Base-by-base conservation (phyloP, 2,888 invertebrate genomes). In the Drosophila trichaetosa region DNA sequence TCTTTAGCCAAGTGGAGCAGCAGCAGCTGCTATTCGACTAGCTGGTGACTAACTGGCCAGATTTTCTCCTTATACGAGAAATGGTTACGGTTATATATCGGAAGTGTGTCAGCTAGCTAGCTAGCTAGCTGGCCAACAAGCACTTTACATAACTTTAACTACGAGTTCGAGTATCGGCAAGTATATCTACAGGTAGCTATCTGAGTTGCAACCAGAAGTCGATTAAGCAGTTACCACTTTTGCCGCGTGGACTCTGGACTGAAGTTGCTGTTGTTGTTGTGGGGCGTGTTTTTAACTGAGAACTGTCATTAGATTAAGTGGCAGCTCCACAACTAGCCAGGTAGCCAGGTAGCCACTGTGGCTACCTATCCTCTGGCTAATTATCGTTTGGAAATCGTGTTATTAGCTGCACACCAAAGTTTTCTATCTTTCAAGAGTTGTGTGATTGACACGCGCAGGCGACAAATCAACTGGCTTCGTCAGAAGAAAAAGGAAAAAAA, bases 261-360 rank as follows among this genome's bases (percentile, higher is more conserved):
- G 8, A 24, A 82, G 24, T 46, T 46, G 46, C 8, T 16, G 46
- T 16, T 46, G 46, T 54, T 56, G 66, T 36, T 57, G 54, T 73
- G 76, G 66, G 80, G 83, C 80, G 83, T 82, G 80, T 66, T 69
- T 46, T 70, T 49, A 64, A 61, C 60, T 62, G 81, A 88, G 88
- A 85, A 89, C 90, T 89, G 85, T 83, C 90, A 86, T 86, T 89
- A 86, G 83, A 83, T 86, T 88, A 86, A 89, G 86, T 85, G 90
- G 90, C 86, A 73, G 88, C 74, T 66, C 57, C 46, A 46, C 46
- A 46, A 38, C 56, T n/a, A 51, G 49, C 51, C n/a, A 29, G 29
- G n/a, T 29, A 24, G 46, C 24, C 46, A 1, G 46, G 46, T 46
- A 46, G 46, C 46, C 24, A 46, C 79, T 64, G 46, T 62, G 58